A percentile compares a stretch with the other conserved stretches of the same genome.
Conservation (phyloP, 2,888 invertebrate genomes). For the Octonoba sinensis region DNA sequence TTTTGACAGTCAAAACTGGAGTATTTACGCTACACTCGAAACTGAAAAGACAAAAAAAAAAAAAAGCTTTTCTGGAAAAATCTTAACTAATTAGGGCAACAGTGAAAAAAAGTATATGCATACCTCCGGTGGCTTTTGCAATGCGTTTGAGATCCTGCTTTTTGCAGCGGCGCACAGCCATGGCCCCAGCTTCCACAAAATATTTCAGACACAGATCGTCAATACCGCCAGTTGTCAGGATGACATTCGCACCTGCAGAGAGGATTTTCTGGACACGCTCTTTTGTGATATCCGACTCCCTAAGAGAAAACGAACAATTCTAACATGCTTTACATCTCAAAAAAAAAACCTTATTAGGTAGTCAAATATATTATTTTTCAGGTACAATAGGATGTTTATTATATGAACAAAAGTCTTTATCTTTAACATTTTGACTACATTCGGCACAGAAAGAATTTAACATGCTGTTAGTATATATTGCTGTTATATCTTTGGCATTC, state of each 20-base stretch:
- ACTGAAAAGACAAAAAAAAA: too few relatives aligned
- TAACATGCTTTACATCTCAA: too few relatives aligned
- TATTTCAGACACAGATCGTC: constrained; percentile 99
- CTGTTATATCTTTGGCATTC: too few relatives aligned
- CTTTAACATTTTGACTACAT: too few relatives aligned
- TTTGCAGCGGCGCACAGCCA: constrained; percentile 96
- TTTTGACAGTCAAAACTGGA: too few relatives aligned
- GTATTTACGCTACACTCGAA: too few relatives aligned
- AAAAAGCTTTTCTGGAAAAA: too few relatives aligned
- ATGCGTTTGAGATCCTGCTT: constrained; percentile 96
- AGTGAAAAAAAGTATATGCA: constrained; percentile 12
- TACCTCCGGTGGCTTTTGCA: constrained; percentile 94
- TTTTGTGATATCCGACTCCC: constrained; percentile 97
- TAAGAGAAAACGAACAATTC: constrained; percentile 65
- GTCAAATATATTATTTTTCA: neutral
- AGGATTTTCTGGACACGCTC: constrained; percentile 96
- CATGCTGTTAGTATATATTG: too few relatives aligned
- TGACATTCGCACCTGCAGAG: constrained; percentile 92
- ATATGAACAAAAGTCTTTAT: too few relatives aligned
- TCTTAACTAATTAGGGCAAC: constrained; percentile 85
- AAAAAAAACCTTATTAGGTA: too few relatives aligned
- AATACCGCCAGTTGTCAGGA: constrained; percentile 94
- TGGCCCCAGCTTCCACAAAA: constrained; percentile 96
- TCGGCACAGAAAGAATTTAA: too few relatives aligned
- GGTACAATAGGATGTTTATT: neutral